phyloP scores from a whole-genome alignment of 2,797 vertebrate species.

The Phrynocephalus guinanensis region DNA sequence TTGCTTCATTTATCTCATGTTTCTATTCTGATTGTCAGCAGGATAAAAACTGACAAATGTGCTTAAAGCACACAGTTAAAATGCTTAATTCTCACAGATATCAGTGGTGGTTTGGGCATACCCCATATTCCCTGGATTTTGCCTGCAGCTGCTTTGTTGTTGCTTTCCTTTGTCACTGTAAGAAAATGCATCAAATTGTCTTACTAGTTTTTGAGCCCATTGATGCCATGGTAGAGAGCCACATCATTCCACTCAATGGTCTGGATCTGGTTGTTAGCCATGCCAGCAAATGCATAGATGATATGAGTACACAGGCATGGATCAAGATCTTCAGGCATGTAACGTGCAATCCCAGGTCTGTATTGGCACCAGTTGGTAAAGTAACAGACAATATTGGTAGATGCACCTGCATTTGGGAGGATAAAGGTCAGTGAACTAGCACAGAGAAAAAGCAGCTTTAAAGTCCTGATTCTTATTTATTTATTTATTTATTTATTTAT shows the following conservation, averaged over 20 bases:
- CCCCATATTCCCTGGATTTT: neutral
- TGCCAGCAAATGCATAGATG: conserved; percentile 78
- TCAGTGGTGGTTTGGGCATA: neutral
- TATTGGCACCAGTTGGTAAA: conserved; percentile 40
- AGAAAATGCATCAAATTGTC: conserved; percentile 39
- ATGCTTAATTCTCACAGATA: neutral
- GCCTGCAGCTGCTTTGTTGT: too few relatives aligned
- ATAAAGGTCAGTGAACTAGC: neutral
- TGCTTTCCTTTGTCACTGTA: neutral
- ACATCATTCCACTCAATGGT: conserved; percentile 80
- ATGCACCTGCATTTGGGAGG: conserved; percentile 68
- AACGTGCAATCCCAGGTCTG: conserved; percentile 61
- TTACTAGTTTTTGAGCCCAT: conserved; percentile 79
- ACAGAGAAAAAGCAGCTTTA: neutral
- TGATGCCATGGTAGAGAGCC: conserved; percentile 73
- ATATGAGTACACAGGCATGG: conserved; percentile 84
- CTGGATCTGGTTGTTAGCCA: conserved; percentile 78
- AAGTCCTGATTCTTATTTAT: neutral
- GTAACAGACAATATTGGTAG: conserved; percentile 76
- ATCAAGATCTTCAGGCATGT: conserved; percentile 80
- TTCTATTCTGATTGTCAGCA: neutral
- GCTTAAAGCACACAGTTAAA: neutral
- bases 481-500: too few relatives aligned
- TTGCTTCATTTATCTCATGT: neutral
- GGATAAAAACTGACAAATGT: neutral